These are phyloP conservation scores for Enteromius argenteus DNA, from an alignment of 2,797 vertebrate species.

Conservation along the genomic window DNA sequence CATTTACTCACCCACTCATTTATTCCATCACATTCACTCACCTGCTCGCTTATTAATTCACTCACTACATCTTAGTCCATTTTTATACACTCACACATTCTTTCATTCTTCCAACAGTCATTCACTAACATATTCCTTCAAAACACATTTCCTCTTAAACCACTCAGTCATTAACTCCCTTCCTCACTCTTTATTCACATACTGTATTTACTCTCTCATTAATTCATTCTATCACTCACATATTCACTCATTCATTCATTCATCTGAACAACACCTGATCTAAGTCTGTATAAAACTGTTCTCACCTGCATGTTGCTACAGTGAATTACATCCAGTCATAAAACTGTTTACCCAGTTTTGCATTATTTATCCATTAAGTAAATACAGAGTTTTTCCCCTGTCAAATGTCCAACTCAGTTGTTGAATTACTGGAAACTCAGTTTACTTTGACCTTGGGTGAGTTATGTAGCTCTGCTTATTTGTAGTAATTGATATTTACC, in stretches of 20 bases:
- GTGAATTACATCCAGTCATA: conserved; percentile 46
- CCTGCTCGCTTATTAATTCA: conserved; percentile 1
- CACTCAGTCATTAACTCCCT: conserved; percentile 16
- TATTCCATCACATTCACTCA: conserved; percentile 11
- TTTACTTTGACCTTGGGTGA: conserved; percentile 56
- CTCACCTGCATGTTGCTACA: conserved; percentile 49
- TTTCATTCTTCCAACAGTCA: conserved; percentile 16
- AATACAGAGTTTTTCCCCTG: conserved; percentile 51
- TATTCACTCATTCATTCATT: conserved; percentile 18
- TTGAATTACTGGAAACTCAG: conserved; percentile 60
- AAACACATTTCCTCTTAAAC: not conserved
- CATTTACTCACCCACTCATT: conserved; percentile 4
- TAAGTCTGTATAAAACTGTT: conserved; percentile 45
- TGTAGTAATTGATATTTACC: conserved; percentile 47
- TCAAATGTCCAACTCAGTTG: conserved; percentile 48
- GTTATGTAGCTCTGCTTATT: conserved; percentile 45
- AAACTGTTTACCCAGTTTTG: conserved; percentile 56
- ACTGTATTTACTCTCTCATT: not conserved
- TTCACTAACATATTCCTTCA: conserved; percentile 9
- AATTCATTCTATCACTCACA: conserved; percentile 13
- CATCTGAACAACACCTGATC: conserved; percentile 41
- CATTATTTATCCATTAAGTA: conserved; percentile 59
- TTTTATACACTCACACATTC: not conserved
- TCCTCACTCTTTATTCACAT: not conserved
- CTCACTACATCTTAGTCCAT: not conserved